Percentiles rank a stretch among this genome's conserved stretches.
phyloP scores from a whole-genome alignment of 2,113 vertebrate genomes.

The Chloroceryle aenea region DNA sequence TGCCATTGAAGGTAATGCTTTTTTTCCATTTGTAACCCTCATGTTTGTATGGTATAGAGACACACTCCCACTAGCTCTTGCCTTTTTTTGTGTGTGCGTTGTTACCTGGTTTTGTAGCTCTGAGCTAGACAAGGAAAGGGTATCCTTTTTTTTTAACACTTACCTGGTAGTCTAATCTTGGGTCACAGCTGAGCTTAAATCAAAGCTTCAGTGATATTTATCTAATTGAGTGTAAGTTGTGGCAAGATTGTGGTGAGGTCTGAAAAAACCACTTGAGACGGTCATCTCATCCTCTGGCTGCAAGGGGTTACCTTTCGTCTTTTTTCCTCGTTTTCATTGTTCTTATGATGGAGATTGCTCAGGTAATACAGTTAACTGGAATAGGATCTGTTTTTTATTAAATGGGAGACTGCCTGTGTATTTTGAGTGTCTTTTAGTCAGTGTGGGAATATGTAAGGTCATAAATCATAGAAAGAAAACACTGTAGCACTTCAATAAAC shows the following conservation, averaged over 20 bases:
- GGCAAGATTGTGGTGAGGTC: background rate
- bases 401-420: background rate
- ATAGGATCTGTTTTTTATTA: constrained; percentile 27
- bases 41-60: background rate
- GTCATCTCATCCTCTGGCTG: background rate
- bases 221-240: constrained; percentile 4
- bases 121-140: background rate
- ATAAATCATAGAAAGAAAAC: constrained; percentile 50
- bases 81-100: background rate
- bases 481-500: background rate
- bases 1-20: background rate
- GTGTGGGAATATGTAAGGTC: background rate
- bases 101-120: background rate
- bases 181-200: constrained; percentile 12
- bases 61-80: background rate
- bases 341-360: constrained; percentile 3
- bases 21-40: background rate
- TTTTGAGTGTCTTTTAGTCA: background rate
- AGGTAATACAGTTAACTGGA: constrained; percentile 19
- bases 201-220: background rate
- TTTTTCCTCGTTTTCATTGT: background rate
- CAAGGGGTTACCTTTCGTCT: background rate
- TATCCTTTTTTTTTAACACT: background rate
- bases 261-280: background rate
- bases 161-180: constrained; percentile 8